Percentiles rank a stretch among this genome's conserved stretches.
Evolutionary conservation across 1,140 invertebrate genomes (phyloP).

Genomic region (Drosophila ohnishii): DNA sequence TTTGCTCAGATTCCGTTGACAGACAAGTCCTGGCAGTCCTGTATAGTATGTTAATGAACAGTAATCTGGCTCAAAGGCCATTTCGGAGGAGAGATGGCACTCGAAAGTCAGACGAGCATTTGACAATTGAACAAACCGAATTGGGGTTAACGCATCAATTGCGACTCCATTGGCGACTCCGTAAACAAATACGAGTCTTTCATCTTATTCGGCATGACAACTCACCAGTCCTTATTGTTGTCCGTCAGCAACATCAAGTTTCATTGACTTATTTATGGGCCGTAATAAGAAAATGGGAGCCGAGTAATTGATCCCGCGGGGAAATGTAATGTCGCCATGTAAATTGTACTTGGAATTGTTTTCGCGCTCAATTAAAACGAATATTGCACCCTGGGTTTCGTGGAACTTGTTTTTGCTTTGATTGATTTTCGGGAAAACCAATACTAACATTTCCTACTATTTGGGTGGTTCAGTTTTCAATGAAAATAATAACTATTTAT

Average conservation of each 20-base stretch:
- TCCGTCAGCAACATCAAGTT: slow-evolving; percentile 12
- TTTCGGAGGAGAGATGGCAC: slow-evolving; percentile 4
- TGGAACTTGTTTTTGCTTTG: not conserved
- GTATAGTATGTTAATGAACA: slow-evolving; percentile 66
- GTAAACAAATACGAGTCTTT: slow-evolving; percentile 46
- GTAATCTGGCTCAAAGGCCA: slow-evolving; percentile 44
- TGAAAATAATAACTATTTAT: no score
- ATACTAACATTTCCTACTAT: no score
- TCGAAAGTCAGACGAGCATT: slow-evolving; percentile 44
- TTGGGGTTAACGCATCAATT: slow-evolving; percentile 61
- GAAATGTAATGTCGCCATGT: slow-evolving; percentile 18
- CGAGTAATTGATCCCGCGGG: slow-evolving; percentile 39
- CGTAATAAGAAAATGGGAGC: slow-evolving; percentile 33
- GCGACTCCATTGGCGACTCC: slow-evolving; percentile 9
- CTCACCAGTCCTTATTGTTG: slow-evolving; percentile 2
- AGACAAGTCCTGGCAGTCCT: slow-evolving; percentile 21
- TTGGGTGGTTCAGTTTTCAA: not conserved
- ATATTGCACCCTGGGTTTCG: slow-evolving; percentile 1
- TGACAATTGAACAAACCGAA: slow-evolving; percentile 67
- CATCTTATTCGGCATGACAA: slow-evolving; percentile 46
- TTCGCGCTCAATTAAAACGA: slow-evolving; percentile 23
- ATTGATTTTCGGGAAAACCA: slow-evolving; percentile 2
- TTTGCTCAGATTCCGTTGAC: slow-evolving; percentile 55
- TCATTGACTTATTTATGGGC: slow-evolving; percentile 49
- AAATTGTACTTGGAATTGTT: slow-evolving; percentile 33